phyloP scores from a whole-genome alignment of 2,797 vertebrate genomes.

The Lagocephalus sceleratus region DNA sequence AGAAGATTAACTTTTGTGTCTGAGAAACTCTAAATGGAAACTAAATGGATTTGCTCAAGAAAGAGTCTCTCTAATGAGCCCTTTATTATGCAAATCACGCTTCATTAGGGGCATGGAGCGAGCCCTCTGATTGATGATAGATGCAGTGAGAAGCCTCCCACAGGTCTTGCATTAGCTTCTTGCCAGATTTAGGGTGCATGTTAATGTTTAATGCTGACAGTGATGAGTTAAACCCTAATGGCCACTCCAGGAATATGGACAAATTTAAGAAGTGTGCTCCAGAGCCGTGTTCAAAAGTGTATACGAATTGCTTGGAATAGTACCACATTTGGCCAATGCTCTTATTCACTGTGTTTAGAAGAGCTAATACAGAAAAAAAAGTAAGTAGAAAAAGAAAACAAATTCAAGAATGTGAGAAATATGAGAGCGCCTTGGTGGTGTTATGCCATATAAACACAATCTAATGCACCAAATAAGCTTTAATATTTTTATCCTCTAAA shows the following conservation, averaged over 20 bases:
- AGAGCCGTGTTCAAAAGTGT: neutral
- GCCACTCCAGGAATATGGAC: neutral
- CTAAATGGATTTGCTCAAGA: conserved; percentile 24
- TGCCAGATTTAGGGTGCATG: conserved; percentile 45
- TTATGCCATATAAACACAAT: no score
- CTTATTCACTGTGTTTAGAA: neutral
- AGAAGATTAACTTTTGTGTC: conserved; percentile 1
- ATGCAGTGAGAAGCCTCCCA: conserved; percentile 26
- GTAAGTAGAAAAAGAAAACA: no score
- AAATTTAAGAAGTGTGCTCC: conserved; percentile 17
- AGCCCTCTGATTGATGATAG: conserved; percentile 38
- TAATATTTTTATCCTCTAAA: neutral
- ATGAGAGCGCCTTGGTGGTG: no score
- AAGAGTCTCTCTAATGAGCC: conserved; percentile 25
- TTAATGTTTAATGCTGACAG: conserved; percentile 45
- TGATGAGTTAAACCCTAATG: conserved; percentile 25
- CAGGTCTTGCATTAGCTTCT: conserved; percentile 12
- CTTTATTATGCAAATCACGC: conserved; percentile 50
- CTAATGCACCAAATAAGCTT: no score
- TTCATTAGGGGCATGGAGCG: conserved; percentile 35
- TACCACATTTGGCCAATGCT: neutral
- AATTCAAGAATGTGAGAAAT: no score
- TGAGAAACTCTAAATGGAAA: conserved; percentile 11
- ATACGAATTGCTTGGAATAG: neutral
- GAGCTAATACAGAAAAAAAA: neutral